Percentiles rank a stretch among this genome's conserved stretches.
Conservation (phyloP, 2,113 vertebrate genomes). For the Brachyistius frenatus region DNA sequence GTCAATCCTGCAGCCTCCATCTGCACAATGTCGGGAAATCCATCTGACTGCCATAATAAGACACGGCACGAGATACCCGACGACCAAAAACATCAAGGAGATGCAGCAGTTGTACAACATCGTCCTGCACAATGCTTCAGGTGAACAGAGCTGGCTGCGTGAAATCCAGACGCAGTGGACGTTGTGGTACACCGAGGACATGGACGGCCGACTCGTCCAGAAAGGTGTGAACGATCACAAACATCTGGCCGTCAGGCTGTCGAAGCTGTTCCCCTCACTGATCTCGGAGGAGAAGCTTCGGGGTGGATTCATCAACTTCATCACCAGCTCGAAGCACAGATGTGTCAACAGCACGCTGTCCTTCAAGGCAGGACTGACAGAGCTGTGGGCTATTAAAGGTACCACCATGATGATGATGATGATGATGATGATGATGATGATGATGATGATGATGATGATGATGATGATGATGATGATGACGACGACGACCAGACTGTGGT, state of each 20-base stretch:
- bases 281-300: constrained; percentile 82
- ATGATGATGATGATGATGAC: no score
- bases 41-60: constrained; percentile 90
- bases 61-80: constrained; percentile 94
- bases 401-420: fast-evolving
- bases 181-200: constrained; percentile 91
- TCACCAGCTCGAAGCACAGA: constrained; percentile 94
- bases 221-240: constrained; percentile 88
- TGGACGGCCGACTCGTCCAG: constrained; percentile 87
- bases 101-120: constrained; percentile 84
- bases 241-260: constrained; percentile 87
- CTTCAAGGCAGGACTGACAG: constrained; percentile 85
- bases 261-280: constrained; percentile 88
- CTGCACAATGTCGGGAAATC: constrained; percentile 81
- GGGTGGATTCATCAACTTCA: constrained; percentile 82
- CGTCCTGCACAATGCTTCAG: constrained; percentile 60
- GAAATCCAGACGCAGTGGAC: constrained; percentile 81
- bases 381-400: constrained; percentile 75
- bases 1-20: constrained; percentile 76
- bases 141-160: constrained; percentile 61
- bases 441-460: neutral
- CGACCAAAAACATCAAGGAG: constrained; percentile 86
- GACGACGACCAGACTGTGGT: neutral
- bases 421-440: no score
- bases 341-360: constrained; percentile 91